Base-by-base conservation (phyloP, 2,113 vertebrate genomes). In the Chamaetylas fuelleborni region DNA sequence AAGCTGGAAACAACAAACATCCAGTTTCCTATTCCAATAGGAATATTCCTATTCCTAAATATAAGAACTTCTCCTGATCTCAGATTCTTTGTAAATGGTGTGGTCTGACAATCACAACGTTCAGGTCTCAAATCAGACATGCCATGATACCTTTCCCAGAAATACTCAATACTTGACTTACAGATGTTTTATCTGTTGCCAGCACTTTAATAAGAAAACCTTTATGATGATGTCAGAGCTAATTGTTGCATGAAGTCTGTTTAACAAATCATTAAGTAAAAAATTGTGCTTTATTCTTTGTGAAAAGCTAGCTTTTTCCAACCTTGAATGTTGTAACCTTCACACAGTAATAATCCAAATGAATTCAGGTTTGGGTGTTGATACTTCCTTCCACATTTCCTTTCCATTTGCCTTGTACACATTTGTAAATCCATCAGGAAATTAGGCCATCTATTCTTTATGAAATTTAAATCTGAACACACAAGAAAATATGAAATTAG, bases 401-500 rank as follows among this genome's bases (percentile, higher is more conserved):
- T 96, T 91, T 97, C 43, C 62, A 17, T 81, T 93, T 95, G 61
- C 88, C 67, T 92, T 84, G 90, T 90, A 81, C 64, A 94, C 47
- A 12, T 73, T 95, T 96, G 11, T 95, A 94, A 97, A 79, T 96
- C 90, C 79, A 17, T 73, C 6, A 51, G 73, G 45, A 92, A 93
- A 47, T 73, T 6, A 33, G 81, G 89, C 81, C 83, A 5, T 89
- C 90, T 92, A 3, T 95, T 97, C 47, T 95, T 88, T 58, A 56
- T 81, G 93, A 82, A 95, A 94, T 95, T 87, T 70, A 85, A 78
- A 88, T 83, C 93, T 81, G 86, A 96, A 88, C 77, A 88, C 77
- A 92, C 43, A 84, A 74, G 62, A 96, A 84, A 81, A 86, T 58
- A 51, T 56, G 23, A 92, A 94, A 91, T 96, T 92, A 97, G 50